phyloP scores from a whole-genome alignment of 2,888 invertebrate genomes.

The Zaprionus lineosus region DNA sequence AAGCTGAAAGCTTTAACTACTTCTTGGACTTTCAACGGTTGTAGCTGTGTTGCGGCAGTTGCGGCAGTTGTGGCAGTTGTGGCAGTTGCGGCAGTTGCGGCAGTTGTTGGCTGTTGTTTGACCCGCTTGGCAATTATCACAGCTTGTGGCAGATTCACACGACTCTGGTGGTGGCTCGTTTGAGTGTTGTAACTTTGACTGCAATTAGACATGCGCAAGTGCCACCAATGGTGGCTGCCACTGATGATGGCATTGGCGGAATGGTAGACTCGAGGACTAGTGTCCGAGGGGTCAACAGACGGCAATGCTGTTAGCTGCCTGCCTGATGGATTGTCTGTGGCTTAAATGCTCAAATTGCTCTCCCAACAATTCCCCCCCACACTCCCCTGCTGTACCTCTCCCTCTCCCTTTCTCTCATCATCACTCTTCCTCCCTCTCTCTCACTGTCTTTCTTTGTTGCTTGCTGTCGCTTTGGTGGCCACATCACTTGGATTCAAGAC shows the following conservation, averaged over 20 bases:
- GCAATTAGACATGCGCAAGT: conserved; percentile 72
- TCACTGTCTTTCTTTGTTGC: conserved; percentile 3
- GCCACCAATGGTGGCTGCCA: conserved; percentile 45
- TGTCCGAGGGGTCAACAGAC: conserved; percentile 68
- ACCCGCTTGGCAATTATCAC: no score
- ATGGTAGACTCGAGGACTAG: no score
- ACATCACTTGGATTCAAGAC: conserved; percentile 56
- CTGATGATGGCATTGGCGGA: no score
- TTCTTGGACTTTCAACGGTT: conserved; percentile 24
- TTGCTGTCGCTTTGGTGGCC: conserved; percentile 59
- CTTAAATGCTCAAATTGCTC: conserved; percentile 28
- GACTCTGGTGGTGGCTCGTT: conserved; percentile 36
- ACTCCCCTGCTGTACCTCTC: conserved; percentile 30
- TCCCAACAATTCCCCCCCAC: conserved; percentile 27
- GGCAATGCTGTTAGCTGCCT: conserved; percentile 50
- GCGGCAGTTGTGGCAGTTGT: conserved; percentile 68
- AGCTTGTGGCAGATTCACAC: conserved; percentile 59
- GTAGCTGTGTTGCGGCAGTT: conserved; percentile 28
- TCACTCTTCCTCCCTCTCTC: conserved; percentile 32
- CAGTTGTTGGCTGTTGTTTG: no score
- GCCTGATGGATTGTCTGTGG: conserved; percentile 66
- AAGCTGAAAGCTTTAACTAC: conserved; percentile 22
- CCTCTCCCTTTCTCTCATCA: conserved; percentile 35
- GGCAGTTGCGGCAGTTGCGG: conserved; percentile 26
- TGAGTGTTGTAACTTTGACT: conserved; percentile 57